A percentile compares a stretch with the other conserved stretches of the same genome.
These are phyloP conservation scores for Neomorphus geoffroyi DNA, from an alignment of 2,797 vertebrate genomes.

Conservation along the genomic window DNA sequence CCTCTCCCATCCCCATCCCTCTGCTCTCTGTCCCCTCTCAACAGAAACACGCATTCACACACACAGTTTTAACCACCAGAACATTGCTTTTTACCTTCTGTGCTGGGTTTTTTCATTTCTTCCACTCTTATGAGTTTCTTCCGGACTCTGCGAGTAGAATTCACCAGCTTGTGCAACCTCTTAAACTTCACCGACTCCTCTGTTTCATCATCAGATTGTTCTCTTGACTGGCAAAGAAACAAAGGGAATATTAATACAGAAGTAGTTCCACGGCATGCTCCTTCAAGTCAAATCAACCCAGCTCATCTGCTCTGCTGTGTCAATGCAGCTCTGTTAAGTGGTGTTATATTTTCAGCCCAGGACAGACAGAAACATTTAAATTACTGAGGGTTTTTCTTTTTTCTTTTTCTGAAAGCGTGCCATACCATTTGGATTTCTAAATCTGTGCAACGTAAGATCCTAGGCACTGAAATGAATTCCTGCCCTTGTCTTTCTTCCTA, in stretches of 20 bases:
- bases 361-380: constrained; percentile 28
- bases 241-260: constrained; percentile 72
- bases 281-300: constrained; percentile 3
- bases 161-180: constrained; percentile 96
- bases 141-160: constrained; percentile 94
- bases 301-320: background rate
- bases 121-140: constrained; percentile 98
- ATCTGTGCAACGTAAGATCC: constrained; percentile 48
- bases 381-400: constrained; percentile 3
- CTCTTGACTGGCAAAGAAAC: constrained; percentile 88
- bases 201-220: constrained; percentile 96
- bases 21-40: background rate
- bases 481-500: constrained; percentile 33
- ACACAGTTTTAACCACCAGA: background rate
- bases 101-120: constrained; percentile 91
- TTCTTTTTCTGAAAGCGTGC: constrained; percentile 42
- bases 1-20: background rate
- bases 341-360: constrained; percentile 21
- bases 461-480: constrained; percentile 18
- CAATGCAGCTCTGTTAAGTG: constrained; percentile 3
- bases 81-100: constrained; percentile 84
- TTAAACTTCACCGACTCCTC: constrained; percentile 98
- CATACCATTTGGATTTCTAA: constrained; percentile 72
- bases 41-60: background rate
- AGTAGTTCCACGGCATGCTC: background rate